Base-by-base conservation (phyloP, 1,140 invertebrate species). In the Trichonephila inaurata region DNA sequence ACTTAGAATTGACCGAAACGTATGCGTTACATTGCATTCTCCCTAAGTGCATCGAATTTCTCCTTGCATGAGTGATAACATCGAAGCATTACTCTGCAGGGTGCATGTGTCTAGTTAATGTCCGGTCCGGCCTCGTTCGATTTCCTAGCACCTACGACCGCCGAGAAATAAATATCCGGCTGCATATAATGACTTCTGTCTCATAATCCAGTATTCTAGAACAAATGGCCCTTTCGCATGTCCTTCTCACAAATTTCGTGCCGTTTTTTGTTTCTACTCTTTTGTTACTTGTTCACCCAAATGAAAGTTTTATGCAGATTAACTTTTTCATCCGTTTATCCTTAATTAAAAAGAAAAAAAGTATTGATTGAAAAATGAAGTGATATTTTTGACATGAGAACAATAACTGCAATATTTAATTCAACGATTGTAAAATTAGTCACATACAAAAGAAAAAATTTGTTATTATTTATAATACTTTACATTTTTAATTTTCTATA, bases 281-380 rank as follows among this genome's bases (percentile, higher is more conserved):
- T 64, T 64, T 1, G 62, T 21, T 19, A 64, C 62, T 24, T 69
- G 66, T n/a, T n/a, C 66, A 12, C 66, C 16, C 2, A 58, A 85
- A 85, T 16, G 82, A 12, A 85, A 85, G 58, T 24, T 85, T 85
- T 85, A 85, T 85, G 82, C 82, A 85, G 58, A 85, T 77, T 77
- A 18, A 14, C 28, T 33, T 77, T 28, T 77, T 77, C 69, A n/a
- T 24, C 18, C 33, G 18, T 77, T 40, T 77, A 28, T 33, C 28
- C 14, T 33, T 18, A 77, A 18, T 77, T 18, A 7, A 77, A 77
- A 40, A 18, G 4, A 33, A 33, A 77, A 77, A 77, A 16, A 18
- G 10, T 33, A 33, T 77, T 77, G 28, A 77, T 18, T 33, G 16
- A 77, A 40, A 40, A 40, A 4, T 40, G 33, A 40, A 3, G 1